phyloP scores from a whole-genome alignment of 2,113 vertebrate species.

The Camelus bactrianus region DNA sequence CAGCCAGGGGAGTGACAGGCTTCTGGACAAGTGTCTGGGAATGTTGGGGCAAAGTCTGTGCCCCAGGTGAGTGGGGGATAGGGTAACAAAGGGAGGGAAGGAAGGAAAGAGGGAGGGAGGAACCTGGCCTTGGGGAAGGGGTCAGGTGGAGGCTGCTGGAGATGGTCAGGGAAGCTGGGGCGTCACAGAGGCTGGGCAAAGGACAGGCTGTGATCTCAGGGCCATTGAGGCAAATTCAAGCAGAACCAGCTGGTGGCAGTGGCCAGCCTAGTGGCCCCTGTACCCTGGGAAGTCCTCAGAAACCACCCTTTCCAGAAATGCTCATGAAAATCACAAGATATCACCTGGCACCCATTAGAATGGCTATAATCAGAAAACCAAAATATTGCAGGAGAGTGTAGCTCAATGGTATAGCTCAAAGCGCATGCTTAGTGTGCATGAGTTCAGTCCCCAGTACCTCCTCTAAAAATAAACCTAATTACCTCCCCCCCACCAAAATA shows the following conservation, averaged over 20 bases:
- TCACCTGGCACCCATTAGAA: background rate
- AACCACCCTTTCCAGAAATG: background rate
- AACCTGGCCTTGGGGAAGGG: background rate
- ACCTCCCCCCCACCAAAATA: too few relatives aligned
- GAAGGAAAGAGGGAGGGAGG: background rate
- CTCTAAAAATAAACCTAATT: too few relatives aligned
- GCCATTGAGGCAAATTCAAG: background rate
- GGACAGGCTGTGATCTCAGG: background rate
- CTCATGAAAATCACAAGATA: background rate
- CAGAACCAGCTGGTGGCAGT: background rate
- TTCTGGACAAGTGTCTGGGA: background rate
- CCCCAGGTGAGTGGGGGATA: too few relatives aligned
- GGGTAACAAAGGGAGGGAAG: background rate
- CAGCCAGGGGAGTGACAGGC: background rate
- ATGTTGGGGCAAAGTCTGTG: background rate
- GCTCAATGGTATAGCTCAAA: too few relatives aligned
- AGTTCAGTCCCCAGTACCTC: too few relatives aligned
- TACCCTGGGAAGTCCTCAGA: background rate
- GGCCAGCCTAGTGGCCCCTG: background rate
- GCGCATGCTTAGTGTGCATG: too few relatives aligned
- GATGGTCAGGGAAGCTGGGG: background rate
- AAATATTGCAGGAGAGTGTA: too few relatives aligned
- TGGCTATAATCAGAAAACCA: too few relatives aligned
- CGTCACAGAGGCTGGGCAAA: too few relatives aligned
- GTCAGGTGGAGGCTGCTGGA: background rate